phyloP scores from a whole-genome alignment of 2,888 invertebrate species.

The Mesoligia furuncula region DNA sequence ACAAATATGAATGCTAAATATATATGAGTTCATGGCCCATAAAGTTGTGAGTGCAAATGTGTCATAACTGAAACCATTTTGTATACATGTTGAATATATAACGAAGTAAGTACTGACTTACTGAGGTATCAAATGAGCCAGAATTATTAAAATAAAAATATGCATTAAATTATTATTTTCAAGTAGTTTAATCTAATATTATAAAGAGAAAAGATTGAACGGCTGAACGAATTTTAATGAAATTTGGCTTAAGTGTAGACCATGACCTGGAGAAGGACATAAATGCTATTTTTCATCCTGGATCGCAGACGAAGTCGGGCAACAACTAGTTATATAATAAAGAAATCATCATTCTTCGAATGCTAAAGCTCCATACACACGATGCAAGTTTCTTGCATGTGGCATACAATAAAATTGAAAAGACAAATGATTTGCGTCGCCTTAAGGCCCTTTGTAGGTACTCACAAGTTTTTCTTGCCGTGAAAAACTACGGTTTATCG shows the following conservation, averaged over 20 bases:
- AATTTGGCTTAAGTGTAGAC: not conserved
- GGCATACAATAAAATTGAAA: not conserved
- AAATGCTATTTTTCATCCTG: not conserved
- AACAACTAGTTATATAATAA: not conserved
- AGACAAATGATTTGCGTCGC: not conserved
- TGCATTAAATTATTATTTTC: too few relatives aligned
- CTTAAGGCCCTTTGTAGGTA: too few relatives aligned
- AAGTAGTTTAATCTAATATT: not conserved
- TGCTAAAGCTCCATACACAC: not conserved
- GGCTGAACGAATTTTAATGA: not conserved
- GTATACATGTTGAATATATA: conserved; percentile 17
- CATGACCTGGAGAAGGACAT: not conserved
- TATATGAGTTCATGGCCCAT: conserved; percentile 26
- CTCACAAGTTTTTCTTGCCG: too few relatives aligned
- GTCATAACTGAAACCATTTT: conserved; percentile 24
- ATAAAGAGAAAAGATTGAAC: not conserved
- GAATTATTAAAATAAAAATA: not conserved
- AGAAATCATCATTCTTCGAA: not conserved
- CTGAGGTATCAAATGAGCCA: not conserved
- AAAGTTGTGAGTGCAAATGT: conserved; percentile 26
- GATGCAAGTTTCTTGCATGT: not conserved
- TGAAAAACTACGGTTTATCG: too few relatives aligned
- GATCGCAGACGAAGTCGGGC: not conserved
- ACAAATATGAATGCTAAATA: conserved; percentile 33
- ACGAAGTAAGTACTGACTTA: too few relatives aligned